Base-by-base conservation (phyloP, 2,797 vertebrate genomes). In the Morus bassanus region DNA sequence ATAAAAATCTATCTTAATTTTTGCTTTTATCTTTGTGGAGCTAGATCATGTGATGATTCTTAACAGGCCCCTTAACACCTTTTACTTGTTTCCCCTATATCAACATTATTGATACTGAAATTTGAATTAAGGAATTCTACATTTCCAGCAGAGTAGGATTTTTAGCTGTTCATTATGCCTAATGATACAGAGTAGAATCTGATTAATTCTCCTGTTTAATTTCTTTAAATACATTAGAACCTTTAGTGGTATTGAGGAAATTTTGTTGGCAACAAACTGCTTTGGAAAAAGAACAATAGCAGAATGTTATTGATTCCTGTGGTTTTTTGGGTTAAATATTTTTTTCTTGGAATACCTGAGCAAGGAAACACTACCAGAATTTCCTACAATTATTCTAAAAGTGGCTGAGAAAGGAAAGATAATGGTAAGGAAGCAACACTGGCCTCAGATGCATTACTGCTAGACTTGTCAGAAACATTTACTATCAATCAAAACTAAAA, bases 141-240 rank as follows among this genome's bases (percentile, higher is more conserved):
- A 57, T 92, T 97, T 97, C 68, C 82, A 94, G 76, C 57, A 86
- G 89, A 96, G 90, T 15, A 80, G 23, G 76, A 92, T 24, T 94
- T 95, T 91, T 85, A 96, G 80, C 73, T 96, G 64, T 96, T 97
- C 76, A 94, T 97, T 97, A 95, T 63, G 95, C 27, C 69, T 96
- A 92, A 96, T 91, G 82, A 94, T 80, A 72, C 31, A 96, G 59
- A 87, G 89, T 43, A 89, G 43, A 90, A 94, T 94, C 94, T 97
- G 91, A 97, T 97, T 97, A 97, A 97, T 97, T 95, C 70, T 82
- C 68, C 90, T 81, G 89, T 91, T 95, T 89, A 90, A 90, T 97
- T 96, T 95, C 96, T 97, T 97, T 96, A 88, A 91, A 88, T 63
- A 45, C 8, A 39, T 87, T 88, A 92, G 88, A 95, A 77, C 61